These are phyloP conservation scores for Thripadectes ignobilis DNA, from an alignment of 2,797 vertebrate species.

Conservation along the genomic window DNA sequence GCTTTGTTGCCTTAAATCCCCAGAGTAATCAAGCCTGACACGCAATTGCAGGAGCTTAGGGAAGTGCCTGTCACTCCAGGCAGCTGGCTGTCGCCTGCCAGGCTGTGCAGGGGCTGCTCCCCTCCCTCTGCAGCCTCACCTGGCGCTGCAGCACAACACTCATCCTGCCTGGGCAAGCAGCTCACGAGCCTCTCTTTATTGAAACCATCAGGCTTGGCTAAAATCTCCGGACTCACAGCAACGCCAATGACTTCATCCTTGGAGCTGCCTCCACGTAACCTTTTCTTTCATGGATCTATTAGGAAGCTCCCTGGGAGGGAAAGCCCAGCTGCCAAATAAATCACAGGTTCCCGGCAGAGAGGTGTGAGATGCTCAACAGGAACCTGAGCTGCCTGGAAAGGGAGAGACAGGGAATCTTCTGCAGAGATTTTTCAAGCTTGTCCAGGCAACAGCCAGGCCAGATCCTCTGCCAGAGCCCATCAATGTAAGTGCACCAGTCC, in stretches of 20 bases:
- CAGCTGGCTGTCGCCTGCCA: neutral
- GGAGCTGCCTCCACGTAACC: slow-evolving; percentile 38
- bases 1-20: neutral
- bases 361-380: slow-evolving; percentile 24
- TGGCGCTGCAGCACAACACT: neutral
- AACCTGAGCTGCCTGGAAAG: slow-evolving; percentile 4
- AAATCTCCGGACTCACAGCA: slow-evolving; percentile 31
- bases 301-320: slow-evolving; percentile 57
- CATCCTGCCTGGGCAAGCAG: neutral
- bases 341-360: slow-evolving; percentile 45
- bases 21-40: fast-evolving
- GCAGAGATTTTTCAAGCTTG: neutral
- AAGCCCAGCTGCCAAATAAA: slow-evolving; percentile 54
- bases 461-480: neutral
- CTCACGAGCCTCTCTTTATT: neutral
- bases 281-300: slow-evolving; percentile 51
- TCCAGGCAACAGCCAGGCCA: neutral
- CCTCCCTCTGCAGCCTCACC: neutral
- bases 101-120: neutral
- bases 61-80: neutral
- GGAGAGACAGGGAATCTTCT: neutral
- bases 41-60: neutral
- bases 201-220: slow-evolving; percentile 67
- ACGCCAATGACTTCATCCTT: slow-evolving; percentile 67
- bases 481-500: neutral